phyloP scores from a whole-genome alignment of 2,113 vertebrate species.

The Prunella himalayana region DNA sequence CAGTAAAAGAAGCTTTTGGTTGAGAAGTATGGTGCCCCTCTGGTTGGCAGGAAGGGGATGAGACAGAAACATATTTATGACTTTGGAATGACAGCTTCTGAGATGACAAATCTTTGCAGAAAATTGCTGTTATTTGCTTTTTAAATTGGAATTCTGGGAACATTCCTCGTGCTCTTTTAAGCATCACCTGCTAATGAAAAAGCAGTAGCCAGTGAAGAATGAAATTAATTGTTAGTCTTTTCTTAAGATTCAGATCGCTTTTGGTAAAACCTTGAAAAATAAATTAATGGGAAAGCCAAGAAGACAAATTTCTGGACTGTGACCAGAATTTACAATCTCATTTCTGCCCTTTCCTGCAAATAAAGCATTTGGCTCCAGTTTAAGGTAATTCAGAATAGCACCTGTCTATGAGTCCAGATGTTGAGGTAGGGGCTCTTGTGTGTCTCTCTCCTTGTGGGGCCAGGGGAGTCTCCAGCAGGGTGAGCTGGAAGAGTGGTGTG shows the following conservation, averaged over 20 bases:
- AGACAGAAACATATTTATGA: background rate
- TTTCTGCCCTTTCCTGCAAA: background rate
- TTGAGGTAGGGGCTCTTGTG: accelerated
- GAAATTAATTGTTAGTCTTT: slow-evolving; percentile 34
- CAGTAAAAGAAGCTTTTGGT: background rate
- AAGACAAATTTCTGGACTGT: background rate
- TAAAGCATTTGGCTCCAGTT: background rate
- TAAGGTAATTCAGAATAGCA: background rate
- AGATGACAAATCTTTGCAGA: background rate
- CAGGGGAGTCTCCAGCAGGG: background rate
- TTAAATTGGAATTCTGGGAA: background rate
- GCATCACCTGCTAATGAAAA: background rate
- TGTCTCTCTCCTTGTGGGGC: too few species aligned
- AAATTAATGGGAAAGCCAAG: background rate
- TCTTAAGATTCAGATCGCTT: background rate
- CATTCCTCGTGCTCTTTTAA: background rate
- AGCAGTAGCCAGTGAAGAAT: background rate
- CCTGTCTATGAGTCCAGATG: background rate
- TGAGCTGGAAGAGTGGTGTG: background rate
- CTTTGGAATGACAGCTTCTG: background rate
- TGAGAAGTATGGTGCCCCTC: background rate
- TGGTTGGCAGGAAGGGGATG: background rate
- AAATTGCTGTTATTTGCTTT: background rate
- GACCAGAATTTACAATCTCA: background rate
- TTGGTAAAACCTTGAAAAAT: background rate